These are phyloP conservation scores for Eilema caniola DNA, from an alignment of 2,888 invertebrate species.

Conservation along the genomic window DNA sequence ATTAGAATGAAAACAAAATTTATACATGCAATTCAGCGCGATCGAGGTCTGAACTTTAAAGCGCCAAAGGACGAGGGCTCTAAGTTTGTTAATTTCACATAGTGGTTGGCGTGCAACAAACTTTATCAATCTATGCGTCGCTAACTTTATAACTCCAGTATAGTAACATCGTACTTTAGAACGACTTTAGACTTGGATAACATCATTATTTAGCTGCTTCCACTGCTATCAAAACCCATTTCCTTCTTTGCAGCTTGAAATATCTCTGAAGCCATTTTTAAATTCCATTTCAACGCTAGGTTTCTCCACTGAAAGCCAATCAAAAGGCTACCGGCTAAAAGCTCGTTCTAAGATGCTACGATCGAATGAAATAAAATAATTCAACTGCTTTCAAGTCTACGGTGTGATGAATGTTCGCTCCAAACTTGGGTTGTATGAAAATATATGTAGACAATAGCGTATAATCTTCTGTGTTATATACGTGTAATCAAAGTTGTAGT, in stretches of 20 bases:
- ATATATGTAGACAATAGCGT: neutral
- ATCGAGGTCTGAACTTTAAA: slow-evolving; percentile 60
- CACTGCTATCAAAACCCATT: neutral
- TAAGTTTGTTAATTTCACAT: slow-evolving; percentile 82
- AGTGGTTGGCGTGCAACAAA: slow-evolving; percentile 73
- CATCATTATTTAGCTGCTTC: neutral
- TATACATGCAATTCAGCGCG: slow-evolving; percentile 66
- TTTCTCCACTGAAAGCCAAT: slow-evolving; percentile 55
- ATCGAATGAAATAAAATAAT: slow-evolving; percentile 49
- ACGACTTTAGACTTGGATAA: slow-evolving; percentile 20
- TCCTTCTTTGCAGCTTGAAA: slow-evolving; percentile 12
- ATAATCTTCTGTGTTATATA: neutral
- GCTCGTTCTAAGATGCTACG: slow-evolving; percentile 47
- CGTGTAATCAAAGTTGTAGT: slow-evolving; percentile 21
- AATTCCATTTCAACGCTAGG: slow-evolving; percentile 46
- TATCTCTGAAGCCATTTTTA: slow-evolving; percentile 34
- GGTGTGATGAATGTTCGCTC: slow-evolving; percentile 31
- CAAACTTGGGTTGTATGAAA: neutral
- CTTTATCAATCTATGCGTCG: slow-evolving; percentile 76
- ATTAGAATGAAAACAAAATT: slow-evolving; percentile 59
- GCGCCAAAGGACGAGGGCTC: slow-evolving; percentile 65
- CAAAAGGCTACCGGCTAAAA: slow-evolving; percentile 58
- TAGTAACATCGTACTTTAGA: slow-evolving; percentile 32
- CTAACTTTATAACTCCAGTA: slow-evolving; percentile 63
- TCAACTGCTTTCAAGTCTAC: slow-evolving; percentile 34